Evolutionary conservation across 2,113 vertebrate species (phyloP).

Genomic region (Protobothrops mucrosquamatus): DNA sequence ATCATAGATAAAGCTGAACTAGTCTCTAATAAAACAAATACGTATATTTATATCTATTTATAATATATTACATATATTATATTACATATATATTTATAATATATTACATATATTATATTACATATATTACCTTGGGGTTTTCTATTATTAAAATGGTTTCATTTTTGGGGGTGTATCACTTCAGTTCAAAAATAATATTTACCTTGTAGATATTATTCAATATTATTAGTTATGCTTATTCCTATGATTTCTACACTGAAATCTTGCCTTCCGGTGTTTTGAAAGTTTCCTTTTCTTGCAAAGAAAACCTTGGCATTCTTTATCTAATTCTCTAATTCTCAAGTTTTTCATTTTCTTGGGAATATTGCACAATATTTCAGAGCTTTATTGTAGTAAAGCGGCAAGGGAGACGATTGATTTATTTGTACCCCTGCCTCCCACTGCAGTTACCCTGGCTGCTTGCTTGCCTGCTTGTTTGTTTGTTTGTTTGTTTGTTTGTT

Average conservation of each 20-base stretch:
- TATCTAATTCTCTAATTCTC: not conserved
- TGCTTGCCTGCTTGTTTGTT: not conserved
- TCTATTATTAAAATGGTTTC: no score
- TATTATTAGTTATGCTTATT: not conserved
- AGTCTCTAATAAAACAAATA: no score
- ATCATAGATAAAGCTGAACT: no score
- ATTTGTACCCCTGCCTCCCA: not conserved
- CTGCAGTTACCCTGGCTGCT: not conserved
- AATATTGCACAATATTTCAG: not conserved
- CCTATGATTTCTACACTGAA: not conserved
- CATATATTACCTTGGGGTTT: no score
- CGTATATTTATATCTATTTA: no score
- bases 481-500: no score
- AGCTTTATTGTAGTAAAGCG: not conserved
- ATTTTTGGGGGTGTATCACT: not conserved
- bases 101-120: no score
- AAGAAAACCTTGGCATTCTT: not conserved
- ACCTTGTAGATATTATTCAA: not conserved
- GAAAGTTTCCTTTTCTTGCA: not conserved
- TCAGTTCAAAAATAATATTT: not conserved
- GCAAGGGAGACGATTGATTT: not conserved
- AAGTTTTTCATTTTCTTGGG: not conserved
- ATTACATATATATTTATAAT: no score
- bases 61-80: no score
- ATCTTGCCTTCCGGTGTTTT: not conserved